Conservation (phyloP, 2,888 invertebrate species). For the Microplitis deprimator region DNA sequence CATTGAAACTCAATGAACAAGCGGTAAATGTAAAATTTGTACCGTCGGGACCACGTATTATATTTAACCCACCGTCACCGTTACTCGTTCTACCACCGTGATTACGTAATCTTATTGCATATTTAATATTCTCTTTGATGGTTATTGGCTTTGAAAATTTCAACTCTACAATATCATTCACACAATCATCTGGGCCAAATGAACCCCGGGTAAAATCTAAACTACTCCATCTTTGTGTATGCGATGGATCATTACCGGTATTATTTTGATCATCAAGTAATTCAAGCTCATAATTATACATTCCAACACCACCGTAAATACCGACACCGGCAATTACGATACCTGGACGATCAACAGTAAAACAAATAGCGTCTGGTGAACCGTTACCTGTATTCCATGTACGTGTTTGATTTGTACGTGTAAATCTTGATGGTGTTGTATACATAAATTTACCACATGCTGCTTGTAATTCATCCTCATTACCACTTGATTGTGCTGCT, state of each 20-base stretch:
- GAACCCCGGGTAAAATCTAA: constrained; percentile 87
- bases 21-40: constrained; percentile 91
- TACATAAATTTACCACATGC: constrained; percentile 84
- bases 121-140: constrained; percentile 91
- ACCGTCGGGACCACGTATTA: constrained; percentile 93
- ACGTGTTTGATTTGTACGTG: constrained; percentile 88
- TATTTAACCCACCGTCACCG: constrained; percentile 92
- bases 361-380: constrained; percentile 96
- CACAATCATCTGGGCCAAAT: constrained; percentile 87
- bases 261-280: constrained; percentile 82
- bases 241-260: constrained; percentile 74
- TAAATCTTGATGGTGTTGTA: constrained; percentile 91
- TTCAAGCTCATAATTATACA: constrained; percentile 93
- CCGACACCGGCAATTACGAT: constrained; percentile 91
- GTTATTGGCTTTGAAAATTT: constrained; percentile 91
- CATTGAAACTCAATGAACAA: constrained; percentile 92
- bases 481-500: constrained; percentile 84
- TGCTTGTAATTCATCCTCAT: constrained; percentile 83
- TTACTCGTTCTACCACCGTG: constrained; percentile 94
- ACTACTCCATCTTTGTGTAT: constrained; percentile 89
- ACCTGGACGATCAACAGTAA: constrained; percentile 91
- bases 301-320: constrained; percentile 90
- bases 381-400: constrained; percentile 98
- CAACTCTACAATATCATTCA: constrained; percentile 90
- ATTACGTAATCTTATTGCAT: constrained; percentile 89